Percentiles rank a stretch among this genome's conserved stretches.
Evolutionary conservation across 2,113 vertebrate genomes (phyloP).

Genomic region (Henicopernis longicauda): DNA sequence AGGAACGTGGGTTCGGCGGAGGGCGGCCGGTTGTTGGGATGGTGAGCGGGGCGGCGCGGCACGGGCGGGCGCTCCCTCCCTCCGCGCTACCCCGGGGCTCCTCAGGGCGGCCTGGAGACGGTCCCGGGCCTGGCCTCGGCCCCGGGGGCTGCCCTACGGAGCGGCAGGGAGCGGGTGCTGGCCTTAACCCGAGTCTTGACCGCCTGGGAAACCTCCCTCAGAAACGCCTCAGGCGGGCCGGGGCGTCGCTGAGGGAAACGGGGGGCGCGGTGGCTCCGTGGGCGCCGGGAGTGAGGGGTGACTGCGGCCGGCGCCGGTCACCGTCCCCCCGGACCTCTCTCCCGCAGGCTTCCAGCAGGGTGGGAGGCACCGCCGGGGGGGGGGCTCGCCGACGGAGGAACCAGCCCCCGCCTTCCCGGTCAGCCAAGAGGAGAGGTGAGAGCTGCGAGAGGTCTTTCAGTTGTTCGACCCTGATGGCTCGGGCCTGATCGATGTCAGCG

Average conservation of each 20-base stretch:
- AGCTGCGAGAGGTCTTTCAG: slow-evolving; percentile 87
- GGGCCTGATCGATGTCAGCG: slow-evolving; percentile 84
- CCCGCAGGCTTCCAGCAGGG: background rate
- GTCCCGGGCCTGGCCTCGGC: too few relatives aligned
- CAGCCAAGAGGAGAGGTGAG: slow-evolving; percentile 83
- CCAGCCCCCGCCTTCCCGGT: slow-evolving; percentile 77
- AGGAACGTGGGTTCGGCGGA: background rate
- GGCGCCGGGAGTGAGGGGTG: background rate
- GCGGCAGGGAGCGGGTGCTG: background rate
- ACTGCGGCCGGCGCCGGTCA: too few relatives aligned
- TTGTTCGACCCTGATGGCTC: slow-evolving; percentile 83
- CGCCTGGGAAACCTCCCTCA: background rate
- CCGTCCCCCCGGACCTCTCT: background rate
- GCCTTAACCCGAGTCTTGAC: too few relatives aligned
- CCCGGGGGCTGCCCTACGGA: too few relatives aligned
- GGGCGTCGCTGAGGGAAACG: background rate
- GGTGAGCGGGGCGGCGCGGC: background rate
- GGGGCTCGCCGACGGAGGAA: slow-evolving; percentile 72
- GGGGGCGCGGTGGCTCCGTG: background rate
- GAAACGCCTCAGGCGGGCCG: background rate
- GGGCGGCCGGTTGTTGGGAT: background rate
- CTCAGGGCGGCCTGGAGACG: background rate
- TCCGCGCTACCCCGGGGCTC: too few relatives aligned
- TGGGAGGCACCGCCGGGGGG: too few relatives aligned
- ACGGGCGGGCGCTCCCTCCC: too few relatives aligned